Conservation (phyloP, 2,888 invertebrate species). For the Ethmia dodecea region DNA sequence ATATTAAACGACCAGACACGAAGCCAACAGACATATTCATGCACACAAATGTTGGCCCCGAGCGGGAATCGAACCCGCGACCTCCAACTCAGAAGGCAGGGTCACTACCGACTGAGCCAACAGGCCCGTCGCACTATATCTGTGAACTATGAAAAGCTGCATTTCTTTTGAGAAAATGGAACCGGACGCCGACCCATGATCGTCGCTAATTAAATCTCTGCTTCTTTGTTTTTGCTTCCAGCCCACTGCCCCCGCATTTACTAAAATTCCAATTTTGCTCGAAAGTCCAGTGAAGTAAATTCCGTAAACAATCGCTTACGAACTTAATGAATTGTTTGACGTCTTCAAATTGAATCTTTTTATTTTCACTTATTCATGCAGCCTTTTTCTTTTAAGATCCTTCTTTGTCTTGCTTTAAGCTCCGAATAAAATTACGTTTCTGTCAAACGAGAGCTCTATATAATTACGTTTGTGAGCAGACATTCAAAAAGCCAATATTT, state of each 20-base stretch:
- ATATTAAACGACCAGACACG: no score
- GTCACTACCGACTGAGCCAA: no score
- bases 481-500: background rate
- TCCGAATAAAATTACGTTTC: conserved; percentile 8
- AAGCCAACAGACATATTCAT: no score
- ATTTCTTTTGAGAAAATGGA: background rate
- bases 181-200: conserved; percentile 21
- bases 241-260: conserved; percentile 31
- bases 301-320: conserved; percentile 25
- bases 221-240: conserved; percentile 35
- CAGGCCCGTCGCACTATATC: no score
- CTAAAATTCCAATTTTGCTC: conserved; percentile 36
- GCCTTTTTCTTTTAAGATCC: no score
- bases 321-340: conserved; percentile 26
- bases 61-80: no score
- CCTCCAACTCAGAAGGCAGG: no score
- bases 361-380: no score
- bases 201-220: conserved; percentile 37
- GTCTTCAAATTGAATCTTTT: conserved; percentile 13
- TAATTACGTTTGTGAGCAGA: background rate
- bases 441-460: conserved; percentile 6
- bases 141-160: no score
- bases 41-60: no score
- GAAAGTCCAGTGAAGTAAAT: conserved; percentile 18
- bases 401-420: conserved; percentile 5